These are phyloP conservation scores for Corella eumyota DNA, from an alignment of 23 tunicate species.

Conservation along the genomic window DNA sequence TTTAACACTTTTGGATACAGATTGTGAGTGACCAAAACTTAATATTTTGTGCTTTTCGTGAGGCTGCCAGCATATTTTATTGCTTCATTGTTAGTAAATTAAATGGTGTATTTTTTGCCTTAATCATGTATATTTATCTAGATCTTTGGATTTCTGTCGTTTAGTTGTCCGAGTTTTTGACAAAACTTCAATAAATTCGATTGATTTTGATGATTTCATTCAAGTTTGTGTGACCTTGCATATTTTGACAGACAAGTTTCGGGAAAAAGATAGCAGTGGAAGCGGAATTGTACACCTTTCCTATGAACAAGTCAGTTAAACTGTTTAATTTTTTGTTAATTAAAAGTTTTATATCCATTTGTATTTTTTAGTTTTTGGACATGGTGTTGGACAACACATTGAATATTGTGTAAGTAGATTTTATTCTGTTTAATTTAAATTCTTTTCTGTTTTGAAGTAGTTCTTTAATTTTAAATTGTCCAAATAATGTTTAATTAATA, in stretches of 20 bases:
- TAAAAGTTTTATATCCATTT: neutral
- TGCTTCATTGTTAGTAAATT: neutral
- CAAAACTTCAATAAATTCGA: conserved; percentile 46
- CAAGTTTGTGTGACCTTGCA: conserved; percentile 87
- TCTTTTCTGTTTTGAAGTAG: too few species aligned
- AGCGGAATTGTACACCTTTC: conserved; percentile 48
- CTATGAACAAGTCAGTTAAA: conserved; percentile 62
- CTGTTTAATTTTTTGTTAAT: neutral
- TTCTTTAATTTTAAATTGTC: too few species aligned
- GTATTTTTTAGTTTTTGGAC: conserved; percentile 68
- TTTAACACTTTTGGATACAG: conserved; percentile 69
- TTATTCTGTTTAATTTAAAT: too few species aligned
- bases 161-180: conserved; percentile 66
- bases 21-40: conserved; percentile 32
- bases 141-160: conserved; percentile 68
- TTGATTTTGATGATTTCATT: conserved; percentile 90
- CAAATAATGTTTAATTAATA: too few species aligned
- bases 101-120: neutral
- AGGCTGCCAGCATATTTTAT: neutral
- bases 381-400: conserved; percentile 81
- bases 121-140: conserved; percentile 10
- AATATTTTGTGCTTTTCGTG: neutral
- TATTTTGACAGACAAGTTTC: conserved; percentile 67
- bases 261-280: conserved; percentile 63
- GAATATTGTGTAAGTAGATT: conserved; percentile 57